Percentiles rank a stretch among this genome's conserved stretches.
phyloP scores from a whole-genome alignment of 2,113 vertebrate genomes.

The Hyla sarda region DNA sequence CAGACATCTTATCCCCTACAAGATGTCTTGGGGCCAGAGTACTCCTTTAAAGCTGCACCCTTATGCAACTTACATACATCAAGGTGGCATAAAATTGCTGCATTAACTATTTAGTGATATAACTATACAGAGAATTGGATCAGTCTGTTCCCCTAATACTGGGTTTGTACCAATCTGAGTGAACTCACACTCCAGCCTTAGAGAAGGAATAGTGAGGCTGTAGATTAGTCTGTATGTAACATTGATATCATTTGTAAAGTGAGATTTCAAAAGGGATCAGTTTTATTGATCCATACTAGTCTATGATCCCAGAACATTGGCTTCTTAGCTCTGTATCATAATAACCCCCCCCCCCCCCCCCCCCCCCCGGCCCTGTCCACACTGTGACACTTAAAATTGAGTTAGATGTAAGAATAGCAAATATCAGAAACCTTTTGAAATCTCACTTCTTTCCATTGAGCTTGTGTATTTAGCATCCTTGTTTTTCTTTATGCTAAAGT shows the following conservation, averaged over 20 bases:
- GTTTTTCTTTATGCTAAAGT: slow-evolving; percentile 99
- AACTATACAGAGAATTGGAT: no score
- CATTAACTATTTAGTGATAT: no score
- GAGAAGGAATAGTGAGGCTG: background rate
- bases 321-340: background rate
- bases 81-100: no score
- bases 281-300: background rate
- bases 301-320: background rate
- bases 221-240: background rate
- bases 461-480: slow-evolving; percentile 95
- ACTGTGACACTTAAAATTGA: background rate
- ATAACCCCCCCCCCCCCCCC: no score
- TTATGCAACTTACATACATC: no score
- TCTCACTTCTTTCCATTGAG: slow-evolving; percentile 83
- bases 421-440: slow-evolving; percentile 91
- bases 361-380: background rate
- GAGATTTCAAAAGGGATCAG: slow-evolving; percentile 93
- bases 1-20: no score
- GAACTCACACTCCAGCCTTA: no score
- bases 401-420: background rate
- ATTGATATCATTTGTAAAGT: slow-evolving; percentile 75
- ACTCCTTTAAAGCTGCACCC: no score
- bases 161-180: no score
- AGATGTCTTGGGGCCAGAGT: no score
- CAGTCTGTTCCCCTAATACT: no score